Conservation (phyloP, 2,888 invertebrate genomes). For the Dendrolimus pini region DNA sequence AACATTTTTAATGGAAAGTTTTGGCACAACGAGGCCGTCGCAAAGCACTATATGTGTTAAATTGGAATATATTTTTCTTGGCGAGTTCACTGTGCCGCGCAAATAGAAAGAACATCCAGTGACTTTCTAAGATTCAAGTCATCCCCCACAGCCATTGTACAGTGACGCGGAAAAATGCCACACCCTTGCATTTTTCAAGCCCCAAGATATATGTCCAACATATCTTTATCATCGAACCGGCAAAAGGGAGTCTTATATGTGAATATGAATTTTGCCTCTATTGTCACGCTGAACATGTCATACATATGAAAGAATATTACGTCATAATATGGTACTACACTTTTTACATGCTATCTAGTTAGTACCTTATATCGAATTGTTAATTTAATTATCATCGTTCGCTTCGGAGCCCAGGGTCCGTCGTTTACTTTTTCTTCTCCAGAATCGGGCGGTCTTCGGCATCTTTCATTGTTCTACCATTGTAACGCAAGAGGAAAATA, state of each 20-base stretch:
- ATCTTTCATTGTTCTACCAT: too few relatives aligned
- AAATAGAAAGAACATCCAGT: slow-evolving; percentile 42
- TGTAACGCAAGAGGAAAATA: too few relatives aligned
- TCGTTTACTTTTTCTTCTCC: too few relatives aligned
- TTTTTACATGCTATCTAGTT: too few relatives aligned
- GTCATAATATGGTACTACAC: too few relatives aligned
- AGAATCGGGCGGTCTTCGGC: too few relatives aligned
- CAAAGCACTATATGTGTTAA: slow-evolving; percentile 32
- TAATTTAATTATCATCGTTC: too few relatives aligned
- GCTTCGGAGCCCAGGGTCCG: too few relatives aligned
- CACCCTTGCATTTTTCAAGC: slow-evolving; percentile 44
- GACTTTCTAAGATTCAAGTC: slow-evolving; percentile 47
- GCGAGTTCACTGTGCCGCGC: slow-evolving; percentile 25
- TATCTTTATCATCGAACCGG: slow-evolving; percentile 36
- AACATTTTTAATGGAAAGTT: slow-evolving; percentile 29
- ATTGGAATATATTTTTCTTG: slow-evolving; percentile 44
- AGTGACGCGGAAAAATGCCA: slow-evolving; percentile 53
- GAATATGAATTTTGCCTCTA: slow-evolving; percentile 13
- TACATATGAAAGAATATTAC: too few relatives aligned
- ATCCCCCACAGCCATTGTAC: slow-evolving; percentile 52
- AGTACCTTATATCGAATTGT: too few relatives aligned
- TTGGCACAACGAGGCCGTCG: slow-evolving; percentile 28
- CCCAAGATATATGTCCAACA: slow-evolving; percentile 33
- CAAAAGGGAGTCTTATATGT: slow-evolving; percentile 26
- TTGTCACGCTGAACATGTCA: not conserved